Conservation (phyloP, 2,113 vertebrate species). For the Hippocampus mohnikei region DNA sequence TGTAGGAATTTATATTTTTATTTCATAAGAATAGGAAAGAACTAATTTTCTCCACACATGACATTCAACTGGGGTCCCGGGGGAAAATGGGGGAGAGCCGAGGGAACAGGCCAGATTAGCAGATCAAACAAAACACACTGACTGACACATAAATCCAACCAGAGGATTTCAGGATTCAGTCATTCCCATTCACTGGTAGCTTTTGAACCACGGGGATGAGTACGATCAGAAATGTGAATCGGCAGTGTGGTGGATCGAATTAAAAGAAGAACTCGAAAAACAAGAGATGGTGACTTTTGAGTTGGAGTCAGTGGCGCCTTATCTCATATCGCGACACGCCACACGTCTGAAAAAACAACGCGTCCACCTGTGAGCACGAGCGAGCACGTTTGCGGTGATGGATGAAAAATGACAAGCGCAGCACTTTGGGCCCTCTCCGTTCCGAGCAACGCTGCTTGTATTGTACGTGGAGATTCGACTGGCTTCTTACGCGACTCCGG, state of each 20-base stretch:
- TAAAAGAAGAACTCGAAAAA: constrained; percentile 6
- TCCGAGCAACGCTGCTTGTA: constrained; percentile 46
- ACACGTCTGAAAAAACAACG: background rate
- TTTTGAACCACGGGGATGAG: constrained; percentile 4
- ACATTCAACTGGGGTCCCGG: background rate
- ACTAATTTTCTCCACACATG: background rate
- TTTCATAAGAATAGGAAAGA: background rate
- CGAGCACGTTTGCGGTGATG: constrained; percentile 47
- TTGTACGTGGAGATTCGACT: constrained; percentile 62
- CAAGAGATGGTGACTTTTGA: background rate
- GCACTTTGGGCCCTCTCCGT: constrained; percentile 49
- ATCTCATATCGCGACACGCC: background rate
- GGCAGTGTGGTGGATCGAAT: constrained; percentile 13
- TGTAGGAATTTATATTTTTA: background rate
- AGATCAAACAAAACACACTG: constrained; percentile 5
- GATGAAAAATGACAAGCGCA: constrained; percentile 64
- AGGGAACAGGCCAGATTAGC: background rate
- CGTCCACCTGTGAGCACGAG: constrained; percentile 49
- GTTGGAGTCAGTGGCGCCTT: background rate
- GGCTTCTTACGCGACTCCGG: constrained; percentile 59
- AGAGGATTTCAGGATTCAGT: background rate
- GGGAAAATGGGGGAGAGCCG: background rate
- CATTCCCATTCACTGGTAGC: background rate
- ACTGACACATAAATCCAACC: background rate
- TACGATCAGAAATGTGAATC: constrained; percentile 1